Percentiles rank a stretch among this genome's conserved stretches.
These are phyloP conservation scores for Daktulosphaira vitifoliae DNA, from an alignment of 1,140 invertebrate species.

Conservation along the genomic window DNA sequence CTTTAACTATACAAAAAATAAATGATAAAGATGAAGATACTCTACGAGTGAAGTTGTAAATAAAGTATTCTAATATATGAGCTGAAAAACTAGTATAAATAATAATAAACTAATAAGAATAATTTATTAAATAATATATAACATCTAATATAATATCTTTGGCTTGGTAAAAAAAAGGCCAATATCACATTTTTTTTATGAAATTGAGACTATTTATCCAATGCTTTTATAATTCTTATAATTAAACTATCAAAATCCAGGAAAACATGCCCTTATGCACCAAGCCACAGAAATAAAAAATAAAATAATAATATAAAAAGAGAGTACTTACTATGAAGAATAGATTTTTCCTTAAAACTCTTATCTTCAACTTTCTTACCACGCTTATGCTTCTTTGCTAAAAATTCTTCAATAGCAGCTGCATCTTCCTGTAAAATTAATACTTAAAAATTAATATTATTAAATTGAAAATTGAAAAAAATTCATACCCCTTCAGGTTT, in stretches of 20 bases:
- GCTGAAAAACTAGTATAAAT: neutral
- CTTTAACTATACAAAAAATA: conserved; percentile 67
- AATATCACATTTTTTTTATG: too few species aligned
- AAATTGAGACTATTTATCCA: neutral
- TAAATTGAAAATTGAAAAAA: neutral
- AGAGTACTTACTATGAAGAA: conserved; percentile 74
- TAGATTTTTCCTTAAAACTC: conserved; percentile 86
- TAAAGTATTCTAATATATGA: neutral
- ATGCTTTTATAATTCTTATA: too few species aligned
- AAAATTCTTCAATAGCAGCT: conserved; percentile 84
- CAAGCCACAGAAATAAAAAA: too few species aligned
- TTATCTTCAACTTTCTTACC: conserved; percentile 81
- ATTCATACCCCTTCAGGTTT: conserved; percentile 65
- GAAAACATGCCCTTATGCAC: too few species aligned
- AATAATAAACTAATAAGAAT: too few species aligned
- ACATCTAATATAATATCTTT: too few species aligned
- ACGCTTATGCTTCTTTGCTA: conserved; percentile 82
- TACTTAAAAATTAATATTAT: neutral
- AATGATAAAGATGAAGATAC: neutral
- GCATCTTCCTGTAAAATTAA: conserved; percentile 63
- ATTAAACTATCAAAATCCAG: too few species aligned
- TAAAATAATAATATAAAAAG: too few species aligned
- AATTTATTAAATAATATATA: too few species aligned
- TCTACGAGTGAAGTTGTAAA: neutral
- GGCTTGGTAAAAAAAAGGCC: too few species aligned